These are phyloP conservation scores for Cyanoramphus novaezelandiae DNA, from an alignment of 2,113 vertebrate genomes.

Conservation along the genomic window DNA sequence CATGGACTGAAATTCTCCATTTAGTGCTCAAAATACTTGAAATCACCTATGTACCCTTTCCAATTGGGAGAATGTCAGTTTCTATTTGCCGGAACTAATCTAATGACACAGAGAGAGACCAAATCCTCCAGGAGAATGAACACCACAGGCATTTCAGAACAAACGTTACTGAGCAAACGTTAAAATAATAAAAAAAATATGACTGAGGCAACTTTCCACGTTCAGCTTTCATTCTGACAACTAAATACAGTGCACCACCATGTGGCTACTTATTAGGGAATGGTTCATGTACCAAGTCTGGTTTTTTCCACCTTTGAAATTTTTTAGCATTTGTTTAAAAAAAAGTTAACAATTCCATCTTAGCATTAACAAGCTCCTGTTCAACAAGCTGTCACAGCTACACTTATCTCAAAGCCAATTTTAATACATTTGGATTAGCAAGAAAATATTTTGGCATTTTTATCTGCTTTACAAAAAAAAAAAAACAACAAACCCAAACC, in stretches of 20 bases:
- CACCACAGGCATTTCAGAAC: background rate
- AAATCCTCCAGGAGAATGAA: background rate
- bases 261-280: constrained; percentile 40
- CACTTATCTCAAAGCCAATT: background rate
- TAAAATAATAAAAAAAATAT: background rate
- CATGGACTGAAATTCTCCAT: background rate
- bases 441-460: background rate
- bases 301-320: background rate
- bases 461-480: background rate
- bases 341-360: background rate
- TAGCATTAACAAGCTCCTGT: background rate
- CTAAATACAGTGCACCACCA: constrained; percentile 64
- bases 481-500: background rate
- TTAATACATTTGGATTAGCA: background rate
- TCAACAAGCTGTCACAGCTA: background rate
- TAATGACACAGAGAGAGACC: background rate
- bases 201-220: background rate
- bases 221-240: constrained; percentile 31
- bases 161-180: background rate
- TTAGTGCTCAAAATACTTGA: background rate
- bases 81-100: background rate
- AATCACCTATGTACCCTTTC: background rate
- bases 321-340: background rate
- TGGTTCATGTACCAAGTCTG: background rate
- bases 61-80: background rate